Base-by-base conservation (phyloP, 2,888 invertebrate species). In the Ecdyonurus torrentis region DNA sequence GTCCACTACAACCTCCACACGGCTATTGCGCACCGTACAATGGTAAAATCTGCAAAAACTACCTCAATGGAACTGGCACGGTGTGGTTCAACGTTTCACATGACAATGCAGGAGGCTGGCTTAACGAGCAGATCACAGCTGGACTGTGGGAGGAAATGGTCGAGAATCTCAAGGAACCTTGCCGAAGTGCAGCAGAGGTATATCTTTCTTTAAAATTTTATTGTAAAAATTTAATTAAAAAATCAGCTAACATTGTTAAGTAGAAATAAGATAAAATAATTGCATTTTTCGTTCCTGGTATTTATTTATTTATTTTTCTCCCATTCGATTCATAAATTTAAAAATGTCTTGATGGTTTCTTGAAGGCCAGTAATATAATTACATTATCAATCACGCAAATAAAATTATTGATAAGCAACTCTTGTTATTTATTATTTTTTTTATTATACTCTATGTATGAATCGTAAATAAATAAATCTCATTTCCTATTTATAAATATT, bases 91-190 rank as follows among this genome's bases (percentile, higher is more conserved):
- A 87, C 70, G 79, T 84, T 67, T 83, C 84, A 63, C 72, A 72
- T 63, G 80, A 81, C 65, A 80, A 79, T 71, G 83, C 83, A 65
- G 84, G 84, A 18, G 88, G 76, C 25, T 83, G 85, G 77, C 81
- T 88, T 70, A 92, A 93, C 75, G 94, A 94, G 73, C 84, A 87
- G 72, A 91, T 92, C 63, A 85, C 90, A 1, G 79, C 82, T 5
- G 87, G 86, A 59, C 77, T 94, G 23, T 93, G 91, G 91, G 85
- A 87, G 67, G 92, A 94, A 78, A 79, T 94, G 75, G 87, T 94
- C 71, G 79, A 81, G 10, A 83, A 84, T 63, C 77, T 93, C 55
- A 82, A 82, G 64, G 91, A 91, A 70, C 87, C 91, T 53, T 96
- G 96, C 75, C 82, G 88, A 64, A 84, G 83, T 67, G 89, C 88